Percentiles rank a stretch among this genome's conserved stretches.
These are phyloP conservation scores for Epiblema foenella DNA, from an alignment of 2,888 invertebrate genomes.

Conservation along the genomic window DNA sequence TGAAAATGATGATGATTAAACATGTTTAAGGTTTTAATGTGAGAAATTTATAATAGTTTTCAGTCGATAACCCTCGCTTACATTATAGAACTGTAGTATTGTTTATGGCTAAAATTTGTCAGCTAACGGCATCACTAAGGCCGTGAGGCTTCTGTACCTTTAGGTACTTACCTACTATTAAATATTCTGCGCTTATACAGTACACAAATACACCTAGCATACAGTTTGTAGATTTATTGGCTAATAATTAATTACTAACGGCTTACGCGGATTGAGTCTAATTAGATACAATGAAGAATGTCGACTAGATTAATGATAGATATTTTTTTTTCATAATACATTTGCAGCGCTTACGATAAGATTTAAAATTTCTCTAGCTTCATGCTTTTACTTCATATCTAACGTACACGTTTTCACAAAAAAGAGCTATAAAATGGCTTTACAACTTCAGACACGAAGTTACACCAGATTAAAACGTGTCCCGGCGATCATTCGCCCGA, in stretches of 20 bases:
- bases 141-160: too few relatives aligned
- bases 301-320: not conserved
- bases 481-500: conserved; percentile 27
- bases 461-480: conserved; percentile 23
- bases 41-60: too few relatives aligned
- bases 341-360: not conserved
- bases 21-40: too few relatives aligned
- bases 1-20: too few relatives aligned
- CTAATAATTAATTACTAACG: not conserved
- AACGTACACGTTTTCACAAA: not conserved
- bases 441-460: conserved; percentile 10
- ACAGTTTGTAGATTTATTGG: not conserved
- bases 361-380: not conserved
- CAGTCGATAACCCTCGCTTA: too few relatives aligned
- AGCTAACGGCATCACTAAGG: too few relatives aligned
- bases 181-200: too few relatives aligned
- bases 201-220: not conserved
- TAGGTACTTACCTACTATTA: too few relatives aligned
- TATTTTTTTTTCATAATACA: not conserved
- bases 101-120: too few relatives aligned
- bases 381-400: not conserved
- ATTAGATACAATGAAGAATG: not conserved
- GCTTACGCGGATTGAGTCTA: not conserved
- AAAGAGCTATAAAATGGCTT: conserved; percentile 1
- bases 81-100: too few relatives aligned